A percentile compares a stretch with the other conserved stretches of the same genome.
Evolutionary conservation across 2,113 vertebrate genomes (phyloP).

Genomic region (Toxostoma redivivum): DNA sequence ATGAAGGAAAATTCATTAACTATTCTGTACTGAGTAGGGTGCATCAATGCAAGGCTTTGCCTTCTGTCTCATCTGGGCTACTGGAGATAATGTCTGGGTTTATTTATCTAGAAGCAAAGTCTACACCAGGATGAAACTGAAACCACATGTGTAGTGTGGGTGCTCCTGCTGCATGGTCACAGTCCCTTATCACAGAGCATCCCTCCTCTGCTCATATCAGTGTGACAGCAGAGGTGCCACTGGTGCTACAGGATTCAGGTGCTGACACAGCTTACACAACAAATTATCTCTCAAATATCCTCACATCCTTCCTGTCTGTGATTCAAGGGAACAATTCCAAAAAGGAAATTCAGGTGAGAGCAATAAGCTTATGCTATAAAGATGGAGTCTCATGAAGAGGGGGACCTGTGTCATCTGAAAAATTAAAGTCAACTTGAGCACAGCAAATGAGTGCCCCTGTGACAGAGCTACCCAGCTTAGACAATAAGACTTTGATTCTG

Average conservation of each 20-base stretch:
- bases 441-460: background rate
- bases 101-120: background rate
- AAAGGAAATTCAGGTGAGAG: background rate
- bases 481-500: background rate
- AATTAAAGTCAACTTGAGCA: background rate
- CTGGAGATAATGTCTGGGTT: background rate
- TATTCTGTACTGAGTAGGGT: background rate
- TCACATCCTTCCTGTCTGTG: background rate
- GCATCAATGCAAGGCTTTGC: background rate
- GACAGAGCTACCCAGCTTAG: background rate
- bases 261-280: background rate
- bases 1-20: background rate
- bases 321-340: background rate
- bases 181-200: background rate
- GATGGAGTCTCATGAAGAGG: fast-evolving
- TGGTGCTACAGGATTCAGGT: background rate
- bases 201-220: background rate
- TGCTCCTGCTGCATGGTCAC: background rate
- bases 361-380: background rate
- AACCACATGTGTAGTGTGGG: fast-evolving
- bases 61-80: background rate
- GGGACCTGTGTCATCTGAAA: background rate
- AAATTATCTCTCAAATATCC: background rate
- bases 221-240: background rate
- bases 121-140: background rate